Conservation (phyloP, 2,888 invertebrate species). For the Tetragnatha montana region DNA sequence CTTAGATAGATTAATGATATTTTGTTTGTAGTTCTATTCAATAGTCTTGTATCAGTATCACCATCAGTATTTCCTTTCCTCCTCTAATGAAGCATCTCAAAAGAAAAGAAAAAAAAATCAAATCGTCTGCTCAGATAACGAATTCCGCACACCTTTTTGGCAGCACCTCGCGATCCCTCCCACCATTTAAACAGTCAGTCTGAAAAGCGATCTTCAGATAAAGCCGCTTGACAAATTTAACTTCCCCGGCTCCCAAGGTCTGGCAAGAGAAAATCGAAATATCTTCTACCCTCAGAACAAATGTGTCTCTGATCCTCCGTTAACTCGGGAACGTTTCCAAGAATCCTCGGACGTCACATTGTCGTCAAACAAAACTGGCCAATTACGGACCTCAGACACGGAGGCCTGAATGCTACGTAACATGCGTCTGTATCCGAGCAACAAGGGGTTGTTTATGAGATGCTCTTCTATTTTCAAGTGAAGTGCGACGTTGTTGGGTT, state of each 20-base stretch:
- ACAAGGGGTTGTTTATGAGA: conserved; percentile 16
- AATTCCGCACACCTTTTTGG: neutral
- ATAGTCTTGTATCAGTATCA: no score
- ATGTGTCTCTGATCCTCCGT: neutral
- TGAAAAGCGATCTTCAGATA: conserved; percentile 9
- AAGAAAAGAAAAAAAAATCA: neutral
- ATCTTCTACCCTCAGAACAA: neutral
- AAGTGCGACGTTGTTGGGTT: neutral
- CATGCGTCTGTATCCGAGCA: neutral
- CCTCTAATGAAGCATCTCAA: no score
- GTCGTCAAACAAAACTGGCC: conserved; percentile 37
- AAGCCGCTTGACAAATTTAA: conserved; percentile 51
- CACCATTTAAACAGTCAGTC: conserved; percentile 16
- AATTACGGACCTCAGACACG: neutral
- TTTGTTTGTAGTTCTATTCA: no score
- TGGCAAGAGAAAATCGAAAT: conserved; percentile 13
- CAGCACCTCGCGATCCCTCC: neutral
- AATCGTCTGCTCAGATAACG: neutral
- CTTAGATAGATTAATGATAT: no score
- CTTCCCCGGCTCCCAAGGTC: conserved; percentile 38
- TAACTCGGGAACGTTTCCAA: conserved; percentile 32
- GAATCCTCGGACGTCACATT: conserved; percentile 38
- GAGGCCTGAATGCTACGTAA: conserved; percentile 40
- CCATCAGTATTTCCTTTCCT: neutral
- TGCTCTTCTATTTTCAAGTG: conserved; percentile 9